Evolutionary conservation across 2,113 vertebrate genomes (phyloP), one percentile per base, ranked within the genome.

Genomic region (Amphilophus citrinellus): DNA sequence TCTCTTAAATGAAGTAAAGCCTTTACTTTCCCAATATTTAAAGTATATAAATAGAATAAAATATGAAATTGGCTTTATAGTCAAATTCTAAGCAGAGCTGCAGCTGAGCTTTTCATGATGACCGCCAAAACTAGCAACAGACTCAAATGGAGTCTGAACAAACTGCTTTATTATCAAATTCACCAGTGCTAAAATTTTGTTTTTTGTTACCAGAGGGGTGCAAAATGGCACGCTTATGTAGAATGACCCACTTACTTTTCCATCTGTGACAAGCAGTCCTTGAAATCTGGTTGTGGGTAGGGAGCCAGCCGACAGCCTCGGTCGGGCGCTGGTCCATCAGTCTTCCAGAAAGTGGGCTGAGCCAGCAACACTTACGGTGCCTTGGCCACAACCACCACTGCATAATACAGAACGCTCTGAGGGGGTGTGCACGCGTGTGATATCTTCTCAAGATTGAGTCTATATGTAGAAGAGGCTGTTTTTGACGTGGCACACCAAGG

Each of bases 261-360:
- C 92, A 94, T 95, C 91, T 95, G 92, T 94, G 94, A 96, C 92
- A 94, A 93, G 89, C 88, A 84, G 90, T 83, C 83, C 92, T 92
- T 93, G 92, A 95, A 95, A 94, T 93, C 84, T 93, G 90, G 80
- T 91, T 73, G 77, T 90, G 87, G 89, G 85, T 89, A 77, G 66
- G 84, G 86, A 89, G 92, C 91, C 91, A 93, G 90, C 80, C 91
- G 83, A 86, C 88, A 79, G 84, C 87, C 93, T 93, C 92, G 90
- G 89, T 79, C 76, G 81, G 89, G 91, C 77, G 27, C 87, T 82
- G 91, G 62, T 93, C 92, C 91, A 95, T 95, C 94, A 87, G 85
- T 95, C 93, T 93, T 94, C 92, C 84, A 92, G 89, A 93, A 91
- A 91, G 90, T 92, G 88, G 93, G 88, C 92, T 91, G 83, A 93